Evolutionary conservation across 2,797 vertebrate genomes (phyloP).

Genomic region (Cuniculus paca): DNA sequence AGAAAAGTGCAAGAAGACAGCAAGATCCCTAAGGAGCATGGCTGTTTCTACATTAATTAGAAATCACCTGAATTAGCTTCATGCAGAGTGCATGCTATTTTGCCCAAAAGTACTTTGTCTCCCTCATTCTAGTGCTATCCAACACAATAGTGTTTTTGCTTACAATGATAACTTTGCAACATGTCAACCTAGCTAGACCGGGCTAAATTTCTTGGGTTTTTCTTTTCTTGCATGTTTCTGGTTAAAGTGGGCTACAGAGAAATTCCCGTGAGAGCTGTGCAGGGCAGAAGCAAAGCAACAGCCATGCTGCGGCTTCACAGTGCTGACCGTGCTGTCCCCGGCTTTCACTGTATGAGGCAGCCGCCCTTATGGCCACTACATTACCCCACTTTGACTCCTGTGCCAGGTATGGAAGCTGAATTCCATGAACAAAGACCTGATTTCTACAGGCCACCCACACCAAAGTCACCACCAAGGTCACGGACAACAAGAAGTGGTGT

Average conservation of each 20-base stretch:
- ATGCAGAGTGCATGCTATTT: not conserved
- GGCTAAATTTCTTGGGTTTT: not conserved
- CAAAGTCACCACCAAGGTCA: not conserved
- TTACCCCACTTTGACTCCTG: not conserved
- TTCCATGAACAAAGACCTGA: not conserved
- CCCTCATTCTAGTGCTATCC: not conserved
- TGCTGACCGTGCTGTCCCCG: accelerated
- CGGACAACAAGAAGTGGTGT: not conserved
- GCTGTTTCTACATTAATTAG: not conserved
- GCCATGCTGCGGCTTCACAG: not conserved
- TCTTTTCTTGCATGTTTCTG: not conserved
- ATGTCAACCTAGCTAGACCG: not conserved
- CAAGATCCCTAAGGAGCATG: not conserved
- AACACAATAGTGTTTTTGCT: not conserved
- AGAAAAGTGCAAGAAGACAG: not conserved
- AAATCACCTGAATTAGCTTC: not conserved
- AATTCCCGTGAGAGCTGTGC: not conserved
- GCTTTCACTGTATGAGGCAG: not conserved
- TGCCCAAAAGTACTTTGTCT: not conserved
- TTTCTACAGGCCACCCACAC: not conserved
- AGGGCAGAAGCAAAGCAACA: not conserved
- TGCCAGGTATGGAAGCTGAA: not conserved
- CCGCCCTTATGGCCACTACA: too few species aligned
- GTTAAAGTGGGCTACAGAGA: not conserved
- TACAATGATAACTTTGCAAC: not conserved